Evolutionary conservation across 1,140 invertebrate genomes (phyloP), one percentile per base, ranked within the genome.

Genomic region (Habropoda laboriosa): DNA sequence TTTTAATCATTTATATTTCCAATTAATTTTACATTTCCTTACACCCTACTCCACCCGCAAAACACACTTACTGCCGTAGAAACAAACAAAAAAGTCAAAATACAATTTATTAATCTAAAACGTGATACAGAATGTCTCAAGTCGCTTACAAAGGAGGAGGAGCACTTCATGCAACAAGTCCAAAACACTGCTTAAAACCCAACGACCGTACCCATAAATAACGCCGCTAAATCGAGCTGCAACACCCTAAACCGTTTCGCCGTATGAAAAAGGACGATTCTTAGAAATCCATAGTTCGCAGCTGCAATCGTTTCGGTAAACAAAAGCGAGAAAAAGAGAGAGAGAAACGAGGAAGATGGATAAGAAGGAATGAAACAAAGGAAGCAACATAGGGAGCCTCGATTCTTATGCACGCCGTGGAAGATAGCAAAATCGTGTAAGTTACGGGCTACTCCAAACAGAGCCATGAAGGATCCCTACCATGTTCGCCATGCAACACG

Each of bases 361-460:
- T 27, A 38, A 51, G n/a, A 60, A 38, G 8, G 32, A 58, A 24
- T 21, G 18, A 32, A 42, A 10, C 10, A 27, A 40, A 13, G 13
- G 32, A 45, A 58, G 47, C 16, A 8, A 7, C n/a, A 10, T n/a
- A 21, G 27, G 21, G 42, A 60, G 35, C 6, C 32, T 38, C 27
- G 47, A 47, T 55, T 45, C 47, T n/a, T 45, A 21, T 32, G 7
- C 58, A 18, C 27, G 67, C 21, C 5, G 38, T 12, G 30, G 70
- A 55, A 63, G 73, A 73, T 79, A 73, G 70, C 38, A 79, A 55
- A 79, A 63, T 79, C 57, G 57, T 73, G 77, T 79, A 79, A 73
- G 68, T 73, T 79, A 73, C 77, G 77, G 49, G n/a, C 38, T 30
- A 79, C n/a, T 63, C 40, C 21, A 63, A 72, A 64, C 57, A 71